Evolutionary conservation across 2,113 vertebrate species (phyloP), one percentile per base, ranked within the genome.

Genomic region (Struthidea cinerea): DNA sequence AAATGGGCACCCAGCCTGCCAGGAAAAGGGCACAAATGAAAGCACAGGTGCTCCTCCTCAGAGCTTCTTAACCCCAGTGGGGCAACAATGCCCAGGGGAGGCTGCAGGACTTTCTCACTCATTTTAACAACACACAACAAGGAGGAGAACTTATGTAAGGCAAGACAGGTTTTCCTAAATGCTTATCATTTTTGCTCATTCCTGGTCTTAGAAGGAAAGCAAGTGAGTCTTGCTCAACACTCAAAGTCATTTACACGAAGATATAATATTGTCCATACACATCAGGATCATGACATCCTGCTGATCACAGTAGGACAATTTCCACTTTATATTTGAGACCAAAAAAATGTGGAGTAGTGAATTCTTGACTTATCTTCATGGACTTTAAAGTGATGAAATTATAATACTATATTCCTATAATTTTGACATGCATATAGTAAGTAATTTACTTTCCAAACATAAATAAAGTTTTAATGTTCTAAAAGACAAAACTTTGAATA

Each of bases 51-150:
- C 46, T 60, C 10, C 52, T 33, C 32, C 49, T n/a, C 6, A 35
- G 32, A 52, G 16, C n/a, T 28, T 26, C 44, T 59, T 5, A 9
- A 30, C 10, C 64, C 26, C 28, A 35, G 1, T 7, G 4, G 5
- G 33, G 13, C 10, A 3, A 22, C 37, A 39, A 19, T 0, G 3
- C 26, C 74, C 55, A 8, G 0, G 1, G 79, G 13, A 64, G 33
- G 14, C n/a, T 19, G 42, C 32, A 16, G 3, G 10, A 18, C 50
- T 3, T 9, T 6, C 49, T 44, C 55, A 23, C 8, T 11, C 0
- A 0, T 4, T 4, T 0, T 23, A 55, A 59, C 33, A 78, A 33
- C 20, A 11, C 0, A 1, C 16, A 59, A 9, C 59, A 70, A 13
- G 0, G 1, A 87, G n/a, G 1, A 83, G 32, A 65, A 56, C 37